Evolutionary conservation across 23 tunicate genomes (phyloP), one percentile per base, ranked within the genome.

Genomic region (Halocynthia aurantium): DNA sequence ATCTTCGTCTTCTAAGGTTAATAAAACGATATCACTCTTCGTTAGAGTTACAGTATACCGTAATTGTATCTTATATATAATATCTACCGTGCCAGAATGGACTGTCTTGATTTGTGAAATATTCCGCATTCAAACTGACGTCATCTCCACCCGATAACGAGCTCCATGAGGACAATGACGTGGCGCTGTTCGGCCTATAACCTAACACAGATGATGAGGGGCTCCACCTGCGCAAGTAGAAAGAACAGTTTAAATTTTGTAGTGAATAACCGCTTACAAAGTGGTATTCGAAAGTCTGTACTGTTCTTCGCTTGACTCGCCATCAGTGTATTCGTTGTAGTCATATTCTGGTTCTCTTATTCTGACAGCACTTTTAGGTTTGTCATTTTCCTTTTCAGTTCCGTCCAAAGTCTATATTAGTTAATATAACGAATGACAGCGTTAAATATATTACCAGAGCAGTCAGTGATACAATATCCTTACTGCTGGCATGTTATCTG

Each of bases 321-420:
- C 88, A 51, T 78, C 95, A 10, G 96, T 81, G 56, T 84, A 89
- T 56, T 81, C 85, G 49, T 89, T 87, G 60, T 80, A 84, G 22
- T 89, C 96, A 56, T 74, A 89, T 60, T 84, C 96, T 4, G 96
- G 96, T 19, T 89, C 96, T 8, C 85, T 75, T 2, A 89, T 89
- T 74, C 96, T 82, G 31, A 89, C 96, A 20, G 84, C 72, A n/a
- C 76, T 65, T 69, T 81, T 84, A 7, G 77, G 70, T 77, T 88
- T 88, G 7, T 57, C 86, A 0, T 75, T 77, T 40, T 18, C 55
- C 15, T 82, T 82, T 57, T 55, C 71, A 54, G 67, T 60, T 60
- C 18, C 64, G 18, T 60, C 17, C n/a, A 60, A 60, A 60, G 18
- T 4, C n/a, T 15, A 15, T 60, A 15, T 4, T 4, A 2, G 44